Evolutionary conservation across 2,113 vertebrate species (phyloP).

Genomic region (chimpanzee (Pan troglodytes)): NHGRI_mPanTro3-v2.1_pri NC_072421.2:138362501-138363000

Average conservation of each 20-base stretch:
- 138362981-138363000: background rate
- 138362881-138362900: background rate
- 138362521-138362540: conserved; percentile 15
- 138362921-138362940: background rate
- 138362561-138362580: conserved; percentile 46
- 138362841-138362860: background rate
- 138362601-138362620: background rate
- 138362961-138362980: background rate
- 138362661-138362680: background rate
- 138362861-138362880: background rate
- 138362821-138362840: background rate
- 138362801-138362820: background rate
- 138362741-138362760: background rate
- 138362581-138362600: conserved; percentile 8
- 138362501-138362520: background rate
- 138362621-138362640: background rate
- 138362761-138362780: background rate
- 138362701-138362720: background rate
- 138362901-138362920: background rate
- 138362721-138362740: background rate
- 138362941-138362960: background rate
- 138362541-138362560: conserved; percentile 22
- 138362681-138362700: background rate
- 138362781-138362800: background rate
- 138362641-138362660: background rate